Evolutionary conservation across 2,797 vertebrate genomes (phyloP), one percentile per base, ranked within the genome.

Genomic region (Crypturellus tataupa): DNA sequence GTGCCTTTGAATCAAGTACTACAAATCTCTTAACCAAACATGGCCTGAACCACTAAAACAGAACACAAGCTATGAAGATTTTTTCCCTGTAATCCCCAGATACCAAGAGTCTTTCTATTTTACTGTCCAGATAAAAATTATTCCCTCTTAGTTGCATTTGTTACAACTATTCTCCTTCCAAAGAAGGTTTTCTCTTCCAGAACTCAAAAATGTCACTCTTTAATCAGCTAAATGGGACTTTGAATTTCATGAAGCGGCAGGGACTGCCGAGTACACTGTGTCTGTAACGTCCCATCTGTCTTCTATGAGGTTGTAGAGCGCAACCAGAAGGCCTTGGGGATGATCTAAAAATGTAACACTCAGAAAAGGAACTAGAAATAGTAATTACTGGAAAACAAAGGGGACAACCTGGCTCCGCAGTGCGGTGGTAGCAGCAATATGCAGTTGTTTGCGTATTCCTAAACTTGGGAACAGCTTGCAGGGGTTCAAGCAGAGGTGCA

Each of bases 301-400:
- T 84, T 29, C 73, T 9, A 5, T 67, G 87, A 40, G 85, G 89
- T 83, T 73, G 82, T 31, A 81, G 80, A 84, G 59, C 69, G 7
- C 51, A 83, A 85, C 85, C 94, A 88, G 72, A 65, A 73, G 84
- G 89, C 76, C 89, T 91, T 92, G 87, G 89, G 95, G 94, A 91
- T 93, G 87, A 79, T 31, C 69, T 76, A 10, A 83, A 81, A 90
- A 77, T 4, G 3, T 69, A 59, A 42, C 39, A 65, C 81, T 69
- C 8, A 0, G 88, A 96, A 91, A 65, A 47, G 77, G 82, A 51
- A 89, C 87, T 95, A 87, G 92, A 94, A 93, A 86, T 77, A 94
- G 80, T 17, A 85, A 85, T 91, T 92, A 83, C 85, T 84, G 92
- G 92, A 88, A 96, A 96, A 96, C 89, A 92, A 92, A 94, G 87